Evolutionary conservation across 2,113 vertebrate species (phyloP).

Genomic region (Indicator maculatus): DNA sequence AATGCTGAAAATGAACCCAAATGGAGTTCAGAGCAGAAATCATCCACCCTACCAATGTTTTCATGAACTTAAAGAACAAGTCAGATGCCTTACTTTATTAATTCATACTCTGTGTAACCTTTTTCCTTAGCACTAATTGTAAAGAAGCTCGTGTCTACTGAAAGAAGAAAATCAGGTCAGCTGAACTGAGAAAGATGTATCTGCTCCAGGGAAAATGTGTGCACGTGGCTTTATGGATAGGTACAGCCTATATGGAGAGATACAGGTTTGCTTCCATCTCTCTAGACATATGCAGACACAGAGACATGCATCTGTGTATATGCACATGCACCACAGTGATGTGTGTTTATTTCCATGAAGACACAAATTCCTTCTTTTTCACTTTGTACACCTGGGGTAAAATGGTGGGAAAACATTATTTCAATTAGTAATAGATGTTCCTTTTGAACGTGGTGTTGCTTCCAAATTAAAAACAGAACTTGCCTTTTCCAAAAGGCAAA

Average conservation of each 20-base stretch:
- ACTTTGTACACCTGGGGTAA: not conserved
- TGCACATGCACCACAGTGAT: not conserved
- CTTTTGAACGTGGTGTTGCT: not conserved
- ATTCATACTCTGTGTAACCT: not conserved
- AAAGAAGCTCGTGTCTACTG: not conserved
- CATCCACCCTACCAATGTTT: not conserved
- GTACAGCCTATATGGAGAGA: not conserved
- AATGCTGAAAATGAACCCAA: not conserved
- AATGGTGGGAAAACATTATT: not conserved
- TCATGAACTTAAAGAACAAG: not conserved
- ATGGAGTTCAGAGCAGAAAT: not conserved
- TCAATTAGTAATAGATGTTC: not conserved
- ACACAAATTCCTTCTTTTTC: not conserved
- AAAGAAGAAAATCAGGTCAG: slow-evolving; percentile 16
- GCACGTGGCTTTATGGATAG: not conserved
- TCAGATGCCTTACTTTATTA: not conserved
- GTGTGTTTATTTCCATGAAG: not conserved
- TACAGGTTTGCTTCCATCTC: not conserved
- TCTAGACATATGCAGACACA: not conserved
- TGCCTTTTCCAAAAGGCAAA: not conserved
- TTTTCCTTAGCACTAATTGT: not conserved
- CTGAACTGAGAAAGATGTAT: not conserved
- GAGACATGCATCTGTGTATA: not conserved
- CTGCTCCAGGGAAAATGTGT: not conserved
- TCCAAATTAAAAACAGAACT: not conserved